Evolutionary conservation across 2,888 invertebrate genomes (phyloP).

Genomic region (Trichogramma dendrolimi): DNA sequence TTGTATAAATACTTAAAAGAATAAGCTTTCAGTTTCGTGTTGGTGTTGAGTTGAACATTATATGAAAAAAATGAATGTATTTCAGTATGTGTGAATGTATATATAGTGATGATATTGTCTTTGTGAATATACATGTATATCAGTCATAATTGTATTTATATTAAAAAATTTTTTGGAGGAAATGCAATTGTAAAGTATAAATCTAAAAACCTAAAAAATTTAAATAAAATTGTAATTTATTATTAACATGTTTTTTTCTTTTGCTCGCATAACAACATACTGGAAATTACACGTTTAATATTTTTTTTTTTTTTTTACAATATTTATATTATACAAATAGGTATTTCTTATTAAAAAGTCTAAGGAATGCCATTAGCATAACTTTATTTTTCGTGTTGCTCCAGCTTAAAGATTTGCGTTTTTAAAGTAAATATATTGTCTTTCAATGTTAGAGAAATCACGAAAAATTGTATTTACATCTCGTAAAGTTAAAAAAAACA

Average conservation of each 20-base stretch:
- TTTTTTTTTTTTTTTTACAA: slow-evolving; percentile 29
- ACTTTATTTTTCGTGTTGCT: slow-evolving; percentile 8
- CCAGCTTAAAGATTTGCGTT: slow-evolving; percentile 19
- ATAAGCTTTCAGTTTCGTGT: slow-evolving; percentile 15
- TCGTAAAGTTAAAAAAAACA: no score
- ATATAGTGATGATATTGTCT: slow-evolving; percentile 22
- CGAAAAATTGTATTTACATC: no score
- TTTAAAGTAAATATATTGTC: no score
- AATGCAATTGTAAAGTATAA: slow-evolving; percentile 46
- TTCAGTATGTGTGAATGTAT: slow-evolving; percentile 25
- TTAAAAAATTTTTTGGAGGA: slow-evolving; percentile 23
- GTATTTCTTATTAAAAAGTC: slow-evolving; percentile 26
- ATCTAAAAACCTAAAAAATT: slow-evolving; percentile 38
- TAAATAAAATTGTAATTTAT: slow-evolving; percentile 51
- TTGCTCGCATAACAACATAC: slow-evolving; percentile 23
- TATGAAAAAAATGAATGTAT: slow-evolving; percentile 17
- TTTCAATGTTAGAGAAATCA: no score
- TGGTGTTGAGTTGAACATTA: slow-evolving; percentile 23
- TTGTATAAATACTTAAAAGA: slow-evolving; percentile 4
- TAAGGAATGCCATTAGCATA: slow-evolving; percentile 30
- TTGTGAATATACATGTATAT: slow-evolving; percentile 23
- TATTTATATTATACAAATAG: slow-evolving; percentile 26
- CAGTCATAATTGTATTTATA: slow-evolving; percentile 23
- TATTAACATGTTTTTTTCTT: slow-evolving; percentile 33
- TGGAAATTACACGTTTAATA: slow-evolving; percentile 29